Conservation (phyloP, 2,113 vertebrate species). For the Dermatemys mawii region DNA sequence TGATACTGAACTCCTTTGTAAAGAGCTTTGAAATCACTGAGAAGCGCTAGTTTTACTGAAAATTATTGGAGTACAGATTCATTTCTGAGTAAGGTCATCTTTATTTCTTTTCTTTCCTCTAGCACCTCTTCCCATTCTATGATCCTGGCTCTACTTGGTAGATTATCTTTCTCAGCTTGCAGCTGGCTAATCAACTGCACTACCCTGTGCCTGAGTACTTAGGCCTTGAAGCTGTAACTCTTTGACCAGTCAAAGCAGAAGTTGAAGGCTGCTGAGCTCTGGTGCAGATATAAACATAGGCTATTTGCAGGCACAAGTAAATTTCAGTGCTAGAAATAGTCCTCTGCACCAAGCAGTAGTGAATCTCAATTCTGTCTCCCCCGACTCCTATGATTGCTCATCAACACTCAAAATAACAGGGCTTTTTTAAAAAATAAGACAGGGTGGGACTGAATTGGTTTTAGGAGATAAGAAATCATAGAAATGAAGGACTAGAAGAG, state of each 20-base stretch:
- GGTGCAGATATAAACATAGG: not conserved
- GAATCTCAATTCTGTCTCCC: not conserved
- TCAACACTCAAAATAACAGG: too few species aligned
- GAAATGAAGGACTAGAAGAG: not conserved
- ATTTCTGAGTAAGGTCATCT: not conserved
- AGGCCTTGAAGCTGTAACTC: not conserved
- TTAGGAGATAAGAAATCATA: not conserved
- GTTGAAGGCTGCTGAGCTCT: not conserved
- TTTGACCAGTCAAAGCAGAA: not conserved
- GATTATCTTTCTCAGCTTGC: not conserved
- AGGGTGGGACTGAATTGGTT: too few species aligned
- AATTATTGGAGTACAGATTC: not conserved
- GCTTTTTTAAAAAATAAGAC: too few species aligned
- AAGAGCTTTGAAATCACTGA: constrained; percentile 44
- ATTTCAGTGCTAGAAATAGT: not conserved
- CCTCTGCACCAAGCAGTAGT: too few species aligned
- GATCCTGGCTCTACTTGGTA: not conserved
- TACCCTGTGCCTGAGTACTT: not conserved
- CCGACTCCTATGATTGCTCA: not conserved
- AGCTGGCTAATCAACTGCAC: not conserved
- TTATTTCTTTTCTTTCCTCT: not conserved
- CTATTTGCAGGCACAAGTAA: not conserved
- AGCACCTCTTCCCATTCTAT: not conserved
- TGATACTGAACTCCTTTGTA: not conserved
- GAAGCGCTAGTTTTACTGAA: not conserved